phyloP scores from a whole-genome alignment of 2,113 vertebrate species.

The Toxotes jaculatrix region DNA sequence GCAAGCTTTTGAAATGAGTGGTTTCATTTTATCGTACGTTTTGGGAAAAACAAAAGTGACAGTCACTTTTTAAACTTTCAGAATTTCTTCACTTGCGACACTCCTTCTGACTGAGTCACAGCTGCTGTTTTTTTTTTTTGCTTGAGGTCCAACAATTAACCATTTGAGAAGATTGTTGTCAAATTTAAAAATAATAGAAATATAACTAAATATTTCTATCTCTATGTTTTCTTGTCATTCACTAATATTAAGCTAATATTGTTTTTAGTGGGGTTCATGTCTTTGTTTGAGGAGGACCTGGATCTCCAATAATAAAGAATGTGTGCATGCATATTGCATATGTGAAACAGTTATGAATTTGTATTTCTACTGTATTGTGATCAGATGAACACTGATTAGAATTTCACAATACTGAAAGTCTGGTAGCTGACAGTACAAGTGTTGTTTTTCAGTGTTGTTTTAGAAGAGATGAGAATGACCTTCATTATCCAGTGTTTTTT shows the following conservation, averaged over 20 bases:
- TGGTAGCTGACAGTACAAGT: too few relatives aligned
- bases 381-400: neutral
- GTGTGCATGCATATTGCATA: neutral
- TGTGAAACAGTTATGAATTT: neutral
- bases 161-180: neutral
- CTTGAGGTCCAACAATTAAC: neutral
- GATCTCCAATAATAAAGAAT: neutral
- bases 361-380: neutral
- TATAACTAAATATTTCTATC: neutral
- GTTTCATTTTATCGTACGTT: neutral
- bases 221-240: neutral
- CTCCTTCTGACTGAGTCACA: neutral
- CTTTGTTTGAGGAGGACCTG: too few relatives aligned
- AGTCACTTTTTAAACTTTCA: neutral
- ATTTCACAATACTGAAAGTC: neutral
- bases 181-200: neutral
- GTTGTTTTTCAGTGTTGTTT: neutral
- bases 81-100: neutral
- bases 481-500: conserved; percentile 11
- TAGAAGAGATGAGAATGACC: neutral
- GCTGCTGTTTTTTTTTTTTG: neutral
- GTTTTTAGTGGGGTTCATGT: neutral
- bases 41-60: neutral
- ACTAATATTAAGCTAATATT: neutral
- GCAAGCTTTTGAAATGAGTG: neutral